Conservation (phyloP, 2,888 invertebrate genomes). For the Apodemia zela region DNA sequence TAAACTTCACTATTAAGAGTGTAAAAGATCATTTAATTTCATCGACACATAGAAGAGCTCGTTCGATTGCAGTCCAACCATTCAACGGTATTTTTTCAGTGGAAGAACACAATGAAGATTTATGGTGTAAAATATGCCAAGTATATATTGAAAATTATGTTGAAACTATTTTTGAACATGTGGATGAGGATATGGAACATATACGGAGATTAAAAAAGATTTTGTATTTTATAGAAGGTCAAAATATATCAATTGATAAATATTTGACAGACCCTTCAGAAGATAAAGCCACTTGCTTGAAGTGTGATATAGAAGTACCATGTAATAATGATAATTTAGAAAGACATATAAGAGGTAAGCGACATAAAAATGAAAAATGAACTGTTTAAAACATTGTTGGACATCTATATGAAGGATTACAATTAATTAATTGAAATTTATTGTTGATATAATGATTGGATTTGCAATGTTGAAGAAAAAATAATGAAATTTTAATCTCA, state of each 20-base stretch:
- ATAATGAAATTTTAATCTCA: too few relatives aligned
- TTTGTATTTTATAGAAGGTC: slow-evolving; percentile 47
- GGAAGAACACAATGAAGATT: slow-evolving; percentile 39
- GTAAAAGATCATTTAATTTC: background rate
- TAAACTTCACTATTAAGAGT: background rate
- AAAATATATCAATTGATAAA: slow-evolving; percentile 46
- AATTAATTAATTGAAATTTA: too few relatives aligned
- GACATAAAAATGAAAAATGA: background rate
- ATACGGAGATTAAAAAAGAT: slow-evolving; percentile 54
- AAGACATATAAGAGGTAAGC: slow-evolving; percentile 40
- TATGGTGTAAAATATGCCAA: slow-evolving; percentile 56
- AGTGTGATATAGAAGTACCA: slow-evolving; percentile 46
- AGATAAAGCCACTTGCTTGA: slow-evolving; percentile 49
- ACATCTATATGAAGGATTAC: too few relatives aligned
- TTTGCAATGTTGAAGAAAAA: too few relatives aligned
- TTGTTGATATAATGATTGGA: too few relatives aligned
- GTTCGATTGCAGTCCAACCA: slow-evolving; percentile 49
- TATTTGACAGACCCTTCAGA: slow-evolving; percentile 52
- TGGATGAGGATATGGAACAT: slow-evolving; percentile 48
- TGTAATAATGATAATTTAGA: slow-evolving; percentile 44
- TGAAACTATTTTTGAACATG: slow-evolving; percentile 47
- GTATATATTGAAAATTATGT: slow-evolving; percentile 49
- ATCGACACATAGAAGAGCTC: slow-evolving; percentile 47
- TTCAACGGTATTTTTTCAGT: slow-evolving; percentile 53
- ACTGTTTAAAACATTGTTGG: background rate